phyloP scores from a whole-genome alignment of 2,888 invertebrate species.

The Tetrapedia diversipes region DNA sequence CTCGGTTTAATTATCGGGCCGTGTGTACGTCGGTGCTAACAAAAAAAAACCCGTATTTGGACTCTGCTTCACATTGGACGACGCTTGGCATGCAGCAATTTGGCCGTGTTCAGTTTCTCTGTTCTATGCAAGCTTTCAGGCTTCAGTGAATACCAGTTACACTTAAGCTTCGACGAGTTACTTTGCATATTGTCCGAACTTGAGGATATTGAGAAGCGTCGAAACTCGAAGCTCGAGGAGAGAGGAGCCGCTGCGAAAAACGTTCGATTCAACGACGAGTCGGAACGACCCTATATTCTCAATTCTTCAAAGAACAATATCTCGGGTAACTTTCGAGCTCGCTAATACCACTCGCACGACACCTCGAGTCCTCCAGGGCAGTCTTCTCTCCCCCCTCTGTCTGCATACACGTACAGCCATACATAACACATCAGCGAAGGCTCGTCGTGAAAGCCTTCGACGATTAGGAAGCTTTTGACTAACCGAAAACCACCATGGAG shows the following conservation, averaged over 20 bases:
- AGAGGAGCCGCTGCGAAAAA: no score
- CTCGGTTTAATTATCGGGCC: not conserved
- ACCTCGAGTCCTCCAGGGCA: not conserved
- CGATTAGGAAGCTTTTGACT: not conserved
- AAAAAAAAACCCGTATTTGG: no score
- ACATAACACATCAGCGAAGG: not conserved
- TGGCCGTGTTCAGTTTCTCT: not conserved
- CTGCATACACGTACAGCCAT: not conserved
- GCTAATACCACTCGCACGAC: not conserved
- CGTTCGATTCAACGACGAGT: no score
- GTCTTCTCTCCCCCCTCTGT: no score
- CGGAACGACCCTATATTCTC: no score
- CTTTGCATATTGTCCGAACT: constrained; percentile 4
- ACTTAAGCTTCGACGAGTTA: not conserved
- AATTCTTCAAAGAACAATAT: not conserved
- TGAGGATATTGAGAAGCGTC: not conserved
- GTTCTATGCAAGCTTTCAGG: constrained; percentile 8
- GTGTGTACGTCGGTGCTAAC: no score
- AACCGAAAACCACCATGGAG: constrained; percentile 9
- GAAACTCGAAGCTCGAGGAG: no score
- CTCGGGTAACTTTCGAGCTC: not conserved
- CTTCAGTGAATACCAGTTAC: not conserved
- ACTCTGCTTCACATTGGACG: not conserved
- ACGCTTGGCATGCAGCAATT: constrained; percentile 27
- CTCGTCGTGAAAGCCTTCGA: not conserved